phyloP scores from a whole-genome alignment of 1,140 invertebrate genomes.

The Leptinotarsa lineolata region DNA sequence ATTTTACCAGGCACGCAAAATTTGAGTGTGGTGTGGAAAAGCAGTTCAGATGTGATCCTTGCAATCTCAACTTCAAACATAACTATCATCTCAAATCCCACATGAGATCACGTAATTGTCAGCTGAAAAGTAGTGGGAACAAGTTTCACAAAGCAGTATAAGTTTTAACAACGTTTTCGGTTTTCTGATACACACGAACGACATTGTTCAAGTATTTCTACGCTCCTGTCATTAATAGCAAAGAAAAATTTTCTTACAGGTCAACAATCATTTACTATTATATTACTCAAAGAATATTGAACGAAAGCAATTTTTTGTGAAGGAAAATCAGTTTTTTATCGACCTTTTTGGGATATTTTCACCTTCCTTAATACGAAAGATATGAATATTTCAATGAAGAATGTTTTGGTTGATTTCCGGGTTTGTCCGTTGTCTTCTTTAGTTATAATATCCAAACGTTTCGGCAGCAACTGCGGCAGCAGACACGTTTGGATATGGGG shows the following conservation, averaged over 20 bases:
- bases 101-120: background rate
- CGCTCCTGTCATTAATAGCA: background rate
- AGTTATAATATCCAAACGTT: no score
- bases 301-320: no score
- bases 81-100: background rate
- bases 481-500: no score
- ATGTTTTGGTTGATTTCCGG: no score
- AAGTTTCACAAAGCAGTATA: background rate
- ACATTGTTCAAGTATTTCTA: background rate
- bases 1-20: background rate
- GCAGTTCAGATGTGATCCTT: background rate
- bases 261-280: background rate
- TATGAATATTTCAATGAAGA: no score
- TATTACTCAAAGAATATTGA: no score
- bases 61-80: background rate
- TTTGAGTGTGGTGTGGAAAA: background rate
- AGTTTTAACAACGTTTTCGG: background rate
- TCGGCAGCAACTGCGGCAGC: no score
- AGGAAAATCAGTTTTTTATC: no score
- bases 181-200: background rate
- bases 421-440: no score
- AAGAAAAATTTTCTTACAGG: background rate
- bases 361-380: no score
- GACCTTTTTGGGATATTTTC: no score
- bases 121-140: background rate